A percentile compares a stretch with the other conserved stretches of the same genome.
phyloP scores from a whole-genome alignment of 2,888 invertebrate genomes.

The Gastrophysa polygoni region DNA sequence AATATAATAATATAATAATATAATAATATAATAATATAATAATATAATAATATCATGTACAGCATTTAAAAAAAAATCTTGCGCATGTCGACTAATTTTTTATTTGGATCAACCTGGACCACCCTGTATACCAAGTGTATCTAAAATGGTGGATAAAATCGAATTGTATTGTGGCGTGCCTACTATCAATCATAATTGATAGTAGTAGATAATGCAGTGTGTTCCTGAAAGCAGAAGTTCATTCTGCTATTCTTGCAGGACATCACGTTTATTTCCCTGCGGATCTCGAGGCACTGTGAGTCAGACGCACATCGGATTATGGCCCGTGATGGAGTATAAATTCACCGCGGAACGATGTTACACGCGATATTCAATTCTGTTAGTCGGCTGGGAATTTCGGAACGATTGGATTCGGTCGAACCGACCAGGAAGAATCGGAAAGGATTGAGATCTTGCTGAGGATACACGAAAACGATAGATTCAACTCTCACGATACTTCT shows the following conservation, averaged over 20 bases:
- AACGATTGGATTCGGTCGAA: conserved; percentile 19
- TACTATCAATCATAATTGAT: conserved; percentile 50
- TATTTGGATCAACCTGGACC: no score
- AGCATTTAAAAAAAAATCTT: no score
- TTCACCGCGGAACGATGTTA: conserved; percentile 37
- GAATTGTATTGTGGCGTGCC: conserved; percentile 35
- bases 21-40: no score
- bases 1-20: no score
- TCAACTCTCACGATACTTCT: no score
- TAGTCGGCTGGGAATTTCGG: conserved; percentile 25
- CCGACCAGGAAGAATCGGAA: background rate
- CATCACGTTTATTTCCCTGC: conserved; percentile 53
- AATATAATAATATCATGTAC: no score
- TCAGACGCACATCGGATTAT: conserved; percentile 27
- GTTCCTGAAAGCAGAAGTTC: conserved; percentile 47
- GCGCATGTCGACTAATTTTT: no score
- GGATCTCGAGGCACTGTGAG: conserved; percentile 37
- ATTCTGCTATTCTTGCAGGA: conserved; percentile 51
- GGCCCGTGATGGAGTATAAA: conserved; percentile 41
- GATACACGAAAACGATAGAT: no score
- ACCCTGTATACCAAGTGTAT: no score
- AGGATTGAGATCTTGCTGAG: background rate
- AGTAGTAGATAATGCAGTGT: conserved; percentile 41
- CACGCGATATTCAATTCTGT: conserved; percentile 38
- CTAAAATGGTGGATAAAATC: no score